A percentile compares a stretch with the other conserved stretches of the same genome.
Evolutionary conservation across 2,888 invertebrate genomes (phyloP).

Genomic region (Campoplex capitator): DNA sequence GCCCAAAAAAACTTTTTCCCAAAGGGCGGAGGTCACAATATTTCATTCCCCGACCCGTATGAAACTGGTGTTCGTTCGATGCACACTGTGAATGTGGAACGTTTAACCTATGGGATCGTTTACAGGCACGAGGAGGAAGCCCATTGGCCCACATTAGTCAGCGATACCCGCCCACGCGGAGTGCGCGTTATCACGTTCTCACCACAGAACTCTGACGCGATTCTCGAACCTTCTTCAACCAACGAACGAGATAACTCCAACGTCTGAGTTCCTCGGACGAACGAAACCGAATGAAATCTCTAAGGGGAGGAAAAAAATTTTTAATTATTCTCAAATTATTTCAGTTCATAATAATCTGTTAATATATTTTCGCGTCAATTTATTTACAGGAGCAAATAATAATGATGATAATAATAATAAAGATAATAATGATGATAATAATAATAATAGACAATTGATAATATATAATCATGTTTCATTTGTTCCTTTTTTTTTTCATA

Average conservation of each 20-base stretch:
- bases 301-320: not conserved
- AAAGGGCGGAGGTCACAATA: not conserved
- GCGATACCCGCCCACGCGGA: constrained; percentile 84
- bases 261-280: not conserved
- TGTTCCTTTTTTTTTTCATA: constrained; percentile 63
- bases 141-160: constrained; percentile 84
- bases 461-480: constrained; percentile 69
- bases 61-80: not conserved
- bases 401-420: constrained; percentile 79
- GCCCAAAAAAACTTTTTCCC: not conserved
- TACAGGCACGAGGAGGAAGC: constrained; percentile 78
- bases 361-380: constrained; percentile 84
- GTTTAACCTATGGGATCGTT: constrained; percentile 84
- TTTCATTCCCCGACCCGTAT: not conserved
- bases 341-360: constrained; percentile 83
- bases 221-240: constrained; percentile 36
- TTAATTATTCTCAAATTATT: constrained; percentile 3
- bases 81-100: constrained; percentile 2
- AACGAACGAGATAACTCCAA: constrained; percentile 7
- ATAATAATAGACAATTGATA: constrained; percentile 68
- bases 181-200: constrained; percentile 74
- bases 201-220: constrained; percentile 57
- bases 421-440: constrained; percentile 75
- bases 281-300: not conserved
- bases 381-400: constrained; percentile 84